These are phyloP conservation scores for Pagrus major DNA, from an alignment of 2,113 vertebrate genomes.

Conservation along the genomic window DNA sequence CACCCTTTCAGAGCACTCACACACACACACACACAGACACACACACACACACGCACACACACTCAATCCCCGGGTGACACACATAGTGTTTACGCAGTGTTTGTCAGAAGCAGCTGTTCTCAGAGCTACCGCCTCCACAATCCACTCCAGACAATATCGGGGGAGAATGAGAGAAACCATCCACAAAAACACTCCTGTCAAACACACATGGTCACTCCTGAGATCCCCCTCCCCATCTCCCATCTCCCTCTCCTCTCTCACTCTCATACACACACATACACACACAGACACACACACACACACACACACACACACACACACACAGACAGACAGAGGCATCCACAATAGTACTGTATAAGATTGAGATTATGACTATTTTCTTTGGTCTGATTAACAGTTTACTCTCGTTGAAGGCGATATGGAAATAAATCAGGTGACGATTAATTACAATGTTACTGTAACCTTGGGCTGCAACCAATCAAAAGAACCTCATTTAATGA, in stretches of 20 bases:
- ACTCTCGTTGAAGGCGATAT: not conserved
- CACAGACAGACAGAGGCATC: conserved; percentile 10
- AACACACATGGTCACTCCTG: conserved; percentile 77
- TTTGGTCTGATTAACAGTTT: not conserved
- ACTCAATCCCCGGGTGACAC: conserved; percentile 65
- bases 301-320: not conserved
- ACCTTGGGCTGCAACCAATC: not conserved
- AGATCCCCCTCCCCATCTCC: conserved; percentile 2
- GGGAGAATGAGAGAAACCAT: conserved; percentile 61
- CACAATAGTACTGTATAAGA: conserved; percentile 29
- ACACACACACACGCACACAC: conserved; percentile 21
- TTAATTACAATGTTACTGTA: not conserved
- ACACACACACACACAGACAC: conserved; percentile 25
- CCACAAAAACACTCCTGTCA: conserved; percentile 76
- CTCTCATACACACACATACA: not conserved
- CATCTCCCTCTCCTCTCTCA: not conserved
- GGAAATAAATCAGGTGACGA: conserved; percentile 13
- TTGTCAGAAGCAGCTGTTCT: conserved; percentile 82
- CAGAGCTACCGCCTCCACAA: conserved; percentile 70
- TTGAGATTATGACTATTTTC: not conserved
- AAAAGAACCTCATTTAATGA: not conserved
- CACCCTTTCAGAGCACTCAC: conserved; percentile 42
- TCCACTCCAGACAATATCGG: conserved; percentile 71
- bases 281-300: conserved; percentile 1
- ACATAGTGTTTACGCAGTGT: conserved; percentile 64